Conservation (phyloP, 2,113 vertebrate genomes). For the Phylloscopus trochiloides region DNA sequence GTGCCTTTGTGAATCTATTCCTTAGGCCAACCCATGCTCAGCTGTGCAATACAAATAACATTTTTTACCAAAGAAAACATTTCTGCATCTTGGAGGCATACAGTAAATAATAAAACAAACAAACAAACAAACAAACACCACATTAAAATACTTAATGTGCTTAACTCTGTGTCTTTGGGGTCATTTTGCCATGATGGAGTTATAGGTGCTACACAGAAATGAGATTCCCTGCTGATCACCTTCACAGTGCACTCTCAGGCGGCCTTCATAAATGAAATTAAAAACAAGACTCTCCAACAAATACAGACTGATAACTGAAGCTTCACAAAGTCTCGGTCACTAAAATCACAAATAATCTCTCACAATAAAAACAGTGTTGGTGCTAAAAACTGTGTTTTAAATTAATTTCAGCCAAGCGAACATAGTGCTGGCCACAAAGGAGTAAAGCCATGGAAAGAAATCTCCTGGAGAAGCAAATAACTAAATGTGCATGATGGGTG, state of each 20-base stretch:
- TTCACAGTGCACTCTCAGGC: neutral
- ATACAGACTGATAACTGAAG: neutral
- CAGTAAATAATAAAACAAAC: neutral
- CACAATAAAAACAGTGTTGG: neutral
- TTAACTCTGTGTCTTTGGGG: neutral
- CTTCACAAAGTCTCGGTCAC: neutral
- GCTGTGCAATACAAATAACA: neutral
- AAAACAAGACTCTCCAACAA: neutral
- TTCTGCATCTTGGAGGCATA: neutral
- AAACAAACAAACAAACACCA: neutral
- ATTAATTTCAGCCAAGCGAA: neutral
- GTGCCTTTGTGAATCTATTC: neutral
- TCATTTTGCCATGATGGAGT: neutral
- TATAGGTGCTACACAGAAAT: neutral
- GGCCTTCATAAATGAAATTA: neutral
- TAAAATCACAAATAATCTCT: neutral
- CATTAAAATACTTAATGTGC: neutral
- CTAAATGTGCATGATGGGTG: neutral
- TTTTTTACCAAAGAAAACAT: neutral
- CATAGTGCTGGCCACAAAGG: rapidly evolving
- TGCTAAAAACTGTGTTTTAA: neutral
- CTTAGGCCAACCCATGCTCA: neutral
- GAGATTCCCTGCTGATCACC: neutral
- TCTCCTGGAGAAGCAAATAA: neutral
- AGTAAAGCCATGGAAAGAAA: neutral